Percentiles rank a stretch among this genome's conserved stretches.
phyloP scores from a whole-genome alignment of 2,888 invertebrate species.

The Cyclophora albipunctata region DNA sequence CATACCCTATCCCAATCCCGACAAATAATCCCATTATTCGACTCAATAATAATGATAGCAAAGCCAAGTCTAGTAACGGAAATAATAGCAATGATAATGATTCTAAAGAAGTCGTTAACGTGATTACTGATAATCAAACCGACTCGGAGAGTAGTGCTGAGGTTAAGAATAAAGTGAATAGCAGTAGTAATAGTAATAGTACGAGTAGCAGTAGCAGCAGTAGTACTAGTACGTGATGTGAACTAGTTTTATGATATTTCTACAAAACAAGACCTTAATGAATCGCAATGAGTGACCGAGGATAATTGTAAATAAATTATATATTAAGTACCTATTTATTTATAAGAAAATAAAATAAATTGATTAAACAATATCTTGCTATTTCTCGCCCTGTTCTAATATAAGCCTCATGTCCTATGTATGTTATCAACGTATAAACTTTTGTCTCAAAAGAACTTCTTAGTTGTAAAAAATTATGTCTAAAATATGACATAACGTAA shows the following conservation, averaged over 20 bases:
- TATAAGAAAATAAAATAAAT: no score
- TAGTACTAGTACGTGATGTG: neutral
- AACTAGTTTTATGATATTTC: neutral
- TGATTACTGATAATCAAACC: slow-evolving; percentile 15
- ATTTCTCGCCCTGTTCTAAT: no score
- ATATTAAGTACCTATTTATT: no score
- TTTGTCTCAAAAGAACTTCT: no score
- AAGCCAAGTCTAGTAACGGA: slow-evolving; percentile 11
- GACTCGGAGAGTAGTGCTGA: neutral
- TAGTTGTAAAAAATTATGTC: no score
- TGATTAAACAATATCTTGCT: no score
- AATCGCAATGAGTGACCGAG: no score
- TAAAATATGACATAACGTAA: no score
- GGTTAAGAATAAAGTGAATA: neutral
- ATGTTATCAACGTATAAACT: no score
- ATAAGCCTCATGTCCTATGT: no score
- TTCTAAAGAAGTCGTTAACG: slow-evolving; percentile 15
- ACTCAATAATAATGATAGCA: slow-evolving; percentile 4
- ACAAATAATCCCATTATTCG: slow-evolving; percentile 40
- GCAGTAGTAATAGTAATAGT: slow-evolving; percentile 2
- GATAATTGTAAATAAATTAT: no score
- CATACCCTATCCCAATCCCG: slow-evolving; percentile 47
- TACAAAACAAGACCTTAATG: no score
- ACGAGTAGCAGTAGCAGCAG: slow-evolving; percentile 3
- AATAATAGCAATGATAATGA: neutral